A percentile compares a stretch with the other conserved stretches of the same genome.
Conservation (phyloP, 2,797 vertebrate species). For the Tapirus indicus region DNA sequence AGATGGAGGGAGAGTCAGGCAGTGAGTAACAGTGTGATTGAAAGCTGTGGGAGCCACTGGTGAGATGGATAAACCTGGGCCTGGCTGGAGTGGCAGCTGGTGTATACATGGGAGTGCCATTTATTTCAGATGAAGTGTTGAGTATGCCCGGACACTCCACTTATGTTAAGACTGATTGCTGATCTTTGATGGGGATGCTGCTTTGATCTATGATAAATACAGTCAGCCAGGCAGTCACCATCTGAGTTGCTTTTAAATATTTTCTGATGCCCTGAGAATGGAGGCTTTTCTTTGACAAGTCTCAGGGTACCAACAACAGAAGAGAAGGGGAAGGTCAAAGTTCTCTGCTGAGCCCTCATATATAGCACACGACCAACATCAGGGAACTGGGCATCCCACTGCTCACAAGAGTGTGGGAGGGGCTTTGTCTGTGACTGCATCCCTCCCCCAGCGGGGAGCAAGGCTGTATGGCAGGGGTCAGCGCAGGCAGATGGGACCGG, state of each 20-base stretch:
- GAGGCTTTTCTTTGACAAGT: neutral
- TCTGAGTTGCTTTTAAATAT: neutral
- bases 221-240: neutral
- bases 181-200: neutral
- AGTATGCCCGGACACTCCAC: neutral
- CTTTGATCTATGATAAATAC: neutral
- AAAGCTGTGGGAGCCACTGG: neutral
- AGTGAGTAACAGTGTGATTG: accelerated
- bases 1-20: neutral
- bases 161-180: neutral
- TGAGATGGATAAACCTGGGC: neutral
- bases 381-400: neutral
- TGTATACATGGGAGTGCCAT: accelerated
- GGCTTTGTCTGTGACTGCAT: accelerated
- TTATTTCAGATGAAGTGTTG: neutral
- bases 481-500: accelerated
- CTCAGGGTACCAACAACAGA: neutral
- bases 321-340: accelerated
- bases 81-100: neutral
- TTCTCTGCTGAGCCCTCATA: neutral
- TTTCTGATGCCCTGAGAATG: neutral
- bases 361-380: too few species aligned
- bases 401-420: too few species aligned
- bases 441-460: neutral
- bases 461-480: accelerated